Base-by-base conservation (phyloP, 2,113 vertebrate genomes). In the Lepus europaeus region DNA sequence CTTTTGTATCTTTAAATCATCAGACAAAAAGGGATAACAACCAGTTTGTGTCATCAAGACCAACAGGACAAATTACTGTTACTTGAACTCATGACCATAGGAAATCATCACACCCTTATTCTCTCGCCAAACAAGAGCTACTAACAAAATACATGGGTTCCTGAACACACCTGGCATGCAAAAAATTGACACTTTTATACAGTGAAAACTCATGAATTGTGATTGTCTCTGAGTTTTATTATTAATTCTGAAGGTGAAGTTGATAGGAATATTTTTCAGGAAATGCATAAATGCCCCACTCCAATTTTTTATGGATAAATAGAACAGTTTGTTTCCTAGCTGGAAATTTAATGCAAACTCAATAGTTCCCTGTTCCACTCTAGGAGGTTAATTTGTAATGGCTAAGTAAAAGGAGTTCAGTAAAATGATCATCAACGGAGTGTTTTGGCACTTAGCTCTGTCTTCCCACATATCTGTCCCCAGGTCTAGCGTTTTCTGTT, bases 191-290 rank as follows among this genome's bases (percentile, higher is more conserved):
- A 29, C 36, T 53, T 27, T 51, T 14, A 19, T 27, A 33, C 3
- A 20, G 66, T 70, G 45, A 19, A 39, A 23, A 1, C 6, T 39
- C 13, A 68, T 66, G n/a, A 87, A 64, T 68, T 74, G 11, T 78
- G 19, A 72, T 80, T 74, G 63, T 89, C 20, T 70, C 56, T 36
- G 27, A 92, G 6, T 49, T 90, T n/a, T 16, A 4, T 83, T 91
- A 66, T 66, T 31, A 85, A n/a, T 86, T 89, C n/a, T 61, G 82
- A 87, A 64, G 23, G 8, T 72, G 29, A 90, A 74, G 82, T 45
- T 73, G 72, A 6, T 76, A 66, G 27, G 23, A 78, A 73, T 19
- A 2, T 87, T 78, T 91, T 90, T 20, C 53, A n/a, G 69, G 56
- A 86, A 84, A 80, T 68, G 9, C 29, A 19, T 19, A 72, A 61